Evolutionary conservation across 2,888 invertebrate genomes (phyloP).

Genomic region (Yponomeuta sedellus): DNA sequence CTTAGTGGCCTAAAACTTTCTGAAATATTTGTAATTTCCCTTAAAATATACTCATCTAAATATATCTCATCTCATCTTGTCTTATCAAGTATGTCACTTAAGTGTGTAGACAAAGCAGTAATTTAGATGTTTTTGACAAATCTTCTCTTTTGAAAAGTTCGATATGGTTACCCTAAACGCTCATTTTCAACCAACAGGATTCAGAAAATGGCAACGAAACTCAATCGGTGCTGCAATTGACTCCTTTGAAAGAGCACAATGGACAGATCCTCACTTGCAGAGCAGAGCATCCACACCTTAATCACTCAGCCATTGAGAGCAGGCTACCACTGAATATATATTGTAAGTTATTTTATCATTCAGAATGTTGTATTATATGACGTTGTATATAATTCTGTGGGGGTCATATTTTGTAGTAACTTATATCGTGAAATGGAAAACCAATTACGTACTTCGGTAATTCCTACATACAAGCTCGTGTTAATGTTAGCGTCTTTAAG

Average conservation of each 20-base stretch:
- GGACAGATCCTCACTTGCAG: slow-evolving; percentile 86
- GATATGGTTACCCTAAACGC: background rate
- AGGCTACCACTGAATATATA: slow-evolving; percentile 88
- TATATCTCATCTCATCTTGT: too few species aligned
- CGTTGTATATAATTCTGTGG: slow-evolving; percentile 22
- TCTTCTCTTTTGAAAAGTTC: background rate
- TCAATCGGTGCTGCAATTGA: slow-evolving; percentile 85
- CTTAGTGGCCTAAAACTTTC: too few species aligned
- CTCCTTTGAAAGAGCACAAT: slow-evolving; percentile 86
- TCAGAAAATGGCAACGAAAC: slow-evolving; percentile 88
- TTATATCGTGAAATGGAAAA: too few species aligned
- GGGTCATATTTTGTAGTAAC: background rate
- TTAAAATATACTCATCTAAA: too few species aligned
- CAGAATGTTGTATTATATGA: background rate
- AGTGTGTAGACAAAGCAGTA: too few species aligned
- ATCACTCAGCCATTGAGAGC: slow-evolving; percentile 85
- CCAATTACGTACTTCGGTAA: too few species aligned
- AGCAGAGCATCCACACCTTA: slow-evolving; percentile 86
- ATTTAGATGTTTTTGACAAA: too few species aligned
- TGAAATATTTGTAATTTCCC: too few species aligned
- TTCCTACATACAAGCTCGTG: too few species aligned
- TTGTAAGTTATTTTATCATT: slow-evolving; percentile 78
- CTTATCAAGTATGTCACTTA: too few species aligned
- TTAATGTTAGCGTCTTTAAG: too few species aligned
- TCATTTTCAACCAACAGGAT: slow-evolving; percentile 67